phyloP scores from a whole-genome alignment of 2,888 invertebrate species.

The Hemicrepidius hirtus region DNA sequence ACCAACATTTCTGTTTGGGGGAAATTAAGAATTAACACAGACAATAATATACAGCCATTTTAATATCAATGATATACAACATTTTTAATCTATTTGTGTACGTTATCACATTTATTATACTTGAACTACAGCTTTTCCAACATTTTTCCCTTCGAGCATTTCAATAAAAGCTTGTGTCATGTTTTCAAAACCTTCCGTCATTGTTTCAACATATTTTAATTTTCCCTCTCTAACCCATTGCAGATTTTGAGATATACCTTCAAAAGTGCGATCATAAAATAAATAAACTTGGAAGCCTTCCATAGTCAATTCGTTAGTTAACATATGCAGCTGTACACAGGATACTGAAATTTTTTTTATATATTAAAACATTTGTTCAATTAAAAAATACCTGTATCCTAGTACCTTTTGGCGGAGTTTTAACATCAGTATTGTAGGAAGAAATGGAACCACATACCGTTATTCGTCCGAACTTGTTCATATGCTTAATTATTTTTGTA shows the following conservation, averaged over 20 bases:
- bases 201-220: slow-evolving; percentile 79
- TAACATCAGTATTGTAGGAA: slow-evolving; percentile 75
- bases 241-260: slow-evolving; percentile 78
- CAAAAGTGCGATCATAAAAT: slow-evolving; percentile 77
- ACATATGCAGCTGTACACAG: slow-evolving; percentile 75
- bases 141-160: slow-evolving; percentile 79
- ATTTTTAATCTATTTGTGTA: no score
- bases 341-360: slow-evolving; percentile 60
- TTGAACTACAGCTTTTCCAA: slow-evolving; percentile 83
- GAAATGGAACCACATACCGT: slow-evolving; percentile 82
- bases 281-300: slow-evolving; percentile 77
- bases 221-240: slow-evolving; percentile 80
- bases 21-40: no score
- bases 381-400: no score
- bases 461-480: slow-evolving; percentile 78
- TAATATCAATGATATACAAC: no score
- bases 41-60: no score
- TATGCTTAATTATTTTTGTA: slow-evolving; percentile 75
- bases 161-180: slow-evolving; percentile 82
- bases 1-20: no score
- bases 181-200: slow-evolving; percentile 83
- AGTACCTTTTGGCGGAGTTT: slow-evolving; percentile 73
- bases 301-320: slow-evolving; percentile 77
- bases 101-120: no score
- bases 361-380: background rate